Conservation (phyloP, 2,888 invertebrate species). For the Cyaniris semiargus region DNA sequence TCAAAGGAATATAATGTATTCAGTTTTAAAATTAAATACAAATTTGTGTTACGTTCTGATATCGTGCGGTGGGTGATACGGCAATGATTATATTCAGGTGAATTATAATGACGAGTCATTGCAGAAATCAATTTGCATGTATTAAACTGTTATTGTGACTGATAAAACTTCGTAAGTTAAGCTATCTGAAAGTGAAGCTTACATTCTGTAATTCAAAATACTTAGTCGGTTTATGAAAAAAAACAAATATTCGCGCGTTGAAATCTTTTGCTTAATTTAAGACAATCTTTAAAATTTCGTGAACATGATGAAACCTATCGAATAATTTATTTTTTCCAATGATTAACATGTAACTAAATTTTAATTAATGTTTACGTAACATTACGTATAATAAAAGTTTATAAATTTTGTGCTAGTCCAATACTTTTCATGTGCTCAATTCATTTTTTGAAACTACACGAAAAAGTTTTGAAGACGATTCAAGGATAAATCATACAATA, state of each 20-base stretch:
- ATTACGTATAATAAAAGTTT: too few species aligned
- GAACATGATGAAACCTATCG: too few species aligned
- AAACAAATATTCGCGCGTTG: background rate
- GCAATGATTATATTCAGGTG: conserved; percentile 15
- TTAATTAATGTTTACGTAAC: too few species aligned
- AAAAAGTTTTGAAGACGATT: background rate
- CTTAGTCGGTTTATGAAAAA: background rate
- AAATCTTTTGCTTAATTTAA: background rate
- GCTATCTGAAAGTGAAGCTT: background rate
- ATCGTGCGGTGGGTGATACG: conserved; percentile 20
- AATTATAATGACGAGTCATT: conserved; percentile 14
- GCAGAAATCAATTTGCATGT: background rate
- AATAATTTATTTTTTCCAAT: too few species aligned
- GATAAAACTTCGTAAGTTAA: background rate
- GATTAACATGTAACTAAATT: too few species aligned
- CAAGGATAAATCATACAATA: background rate
- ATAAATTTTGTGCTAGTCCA: too few species aligned
- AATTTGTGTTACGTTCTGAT: conserved; percentile 4
- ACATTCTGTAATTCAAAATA: too few species aligned
- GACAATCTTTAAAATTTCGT: too few species aligned
- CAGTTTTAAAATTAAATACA: conserved; percentile 29
- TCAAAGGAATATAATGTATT: conserved; percentile 25
- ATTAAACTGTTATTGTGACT: background rate
- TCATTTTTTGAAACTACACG: background rate
- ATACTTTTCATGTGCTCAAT: too few species aligned